Evolutionary conservation across 2,113 vertebrate species (phyloP).

Genomic region (Urocitellus parryii): DNA sequence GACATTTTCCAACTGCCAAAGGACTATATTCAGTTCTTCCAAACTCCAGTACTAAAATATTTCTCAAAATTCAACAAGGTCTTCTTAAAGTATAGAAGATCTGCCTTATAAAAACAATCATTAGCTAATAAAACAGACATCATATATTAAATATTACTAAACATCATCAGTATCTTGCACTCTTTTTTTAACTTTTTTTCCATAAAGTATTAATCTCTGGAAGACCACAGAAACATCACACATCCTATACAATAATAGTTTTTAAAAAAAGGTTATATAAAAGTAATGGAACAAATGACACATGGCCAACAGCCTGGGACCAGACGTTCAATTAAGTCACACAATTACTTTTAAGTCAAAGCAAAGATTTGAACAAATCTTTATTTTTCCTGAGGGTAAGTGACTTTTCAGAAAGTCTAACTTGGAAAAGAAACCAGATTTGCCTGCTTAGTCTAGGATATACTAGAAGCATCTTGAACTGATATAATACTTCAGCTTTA

Average conservation of each 20-base stretch:
- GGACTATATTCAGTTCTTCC: background rate
- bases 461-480: background rate
- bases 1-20: background rate
- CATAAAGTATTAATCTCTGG: background rate
- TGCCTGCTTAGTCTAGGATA: background rate
- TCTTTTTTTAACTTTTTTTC: background rate
- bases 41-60: background rate
- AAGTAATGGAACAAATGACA: background rate
- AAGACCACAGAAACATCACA: background rate
- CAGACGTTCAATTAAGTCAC: background rate
- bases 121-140: background rate
- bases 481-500: background rate
- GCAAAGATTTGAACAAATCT: background rate
- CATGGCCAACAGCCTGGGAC: background rate
- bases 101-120: constrained; percentile 13
- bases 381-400: background rate
- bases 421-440: constrained; percentile 20
- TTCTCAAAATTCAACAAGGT: background rate
- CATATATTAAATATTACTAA: background rate
- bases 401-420: constrained; percentile 48
- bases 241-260: background rate
- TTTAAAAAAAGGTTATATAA: no score
- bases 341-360: constrained; percentile 17
- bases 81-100: background rate
- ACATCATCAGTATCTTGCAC: background rate